These are phyloP conservation scores for Temnothorax ravouxi DNA, from an alignment of 2,888 invertebrate species.

Conservation along the genomic window DNA sequence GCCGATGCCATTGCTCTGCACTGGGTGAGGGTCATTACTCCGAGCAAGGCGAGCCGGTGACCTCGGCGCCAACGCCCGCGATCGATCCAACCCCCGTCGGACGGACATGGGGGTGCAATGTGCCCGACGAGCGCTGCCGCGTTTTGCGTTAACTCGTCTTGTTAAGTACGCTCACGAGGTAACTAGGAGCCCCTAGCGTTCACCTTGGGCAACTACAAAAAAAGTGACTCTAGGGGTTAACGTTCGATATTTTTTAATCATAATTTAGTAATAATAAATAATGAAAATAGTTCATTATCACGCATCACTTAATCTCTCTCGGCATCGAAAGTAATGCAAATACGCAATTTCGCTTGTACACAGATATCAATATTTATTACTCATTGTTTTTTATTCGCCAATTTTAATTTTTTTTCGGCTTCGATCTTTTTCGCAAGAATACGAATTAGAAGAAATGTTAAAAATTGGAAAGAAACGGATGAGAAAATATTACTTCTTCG, in stretches of 20 bases:
- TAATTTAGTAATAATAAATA: not conserved
- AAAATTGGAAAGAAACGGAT: not conserved
- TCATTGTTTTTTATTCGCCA: not conserved
- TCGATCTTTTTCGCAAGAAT: conserved; percentile 1
- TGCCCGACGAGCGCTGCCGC: conserved; percentile 76
- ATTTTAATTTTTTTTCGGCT: not conserved
- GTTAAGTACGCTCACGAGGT: conserved; percentile 31
- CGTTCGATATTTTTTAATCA: not conserved
- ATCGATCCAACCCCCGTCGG: conserved; percentile 84
- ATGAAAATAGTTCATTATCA: not conserved
- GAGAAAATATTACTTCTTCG: not conserved
- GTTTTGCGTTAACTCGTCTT: conserved; percentile 65
- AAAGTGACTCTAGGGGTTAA: not conserved
- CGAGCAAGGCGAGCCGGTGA: conserved; percentile 86
- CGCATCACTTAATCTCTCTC: not conserved
- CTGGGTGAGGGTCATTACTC: conserved; percentile 87
- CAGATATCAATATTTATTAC: not conserved
- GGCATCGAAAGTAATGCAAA: not conserved
- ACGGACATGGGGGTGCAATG: conserved; percentile 80
- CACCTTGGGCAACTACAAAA: conserved; percentile 2
- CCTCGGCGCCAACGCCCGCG: conserved; percentile 86
- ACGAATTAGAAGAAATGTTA: not conserved
- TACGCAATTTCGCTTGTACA: not conserved
- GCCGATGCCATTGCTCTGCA: conserved; percentile 86
- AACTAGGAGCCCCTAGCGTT: conserved; percentile 37